Base-by-base conservation (phyloP, 2,113 vertebrate species). In the Syngnathus scovelli region DNA sequence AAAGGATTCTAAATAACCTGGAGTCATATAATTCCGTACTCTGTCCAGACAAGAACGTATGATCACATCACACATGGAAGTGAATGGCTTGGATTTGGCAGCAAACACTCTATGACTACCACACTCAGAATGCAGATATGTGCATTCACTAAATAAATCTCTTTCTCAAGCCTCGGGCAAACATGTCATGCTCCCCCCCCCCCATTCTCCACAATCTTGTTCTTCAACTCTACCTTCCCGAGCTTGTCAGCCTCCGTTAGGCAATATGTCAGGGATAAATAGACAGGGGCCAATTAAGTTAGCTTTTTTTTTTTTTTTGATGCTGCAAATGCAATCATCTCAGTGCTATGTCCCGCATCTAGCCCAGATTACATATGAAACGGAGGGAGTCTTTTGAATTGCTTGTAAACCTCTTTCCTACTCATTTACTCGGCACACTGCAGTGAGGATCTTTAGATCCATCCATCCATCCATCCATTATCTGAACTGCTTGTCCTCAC, bases 231-330 rank as follows among this genome's bases (percentile, higher is more conserved):
- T 79, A 64, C 36, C 44, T 71, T 69, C 63, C 23, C 7, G 82
- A 81, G 82, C 81, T 83, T 89, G 90, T 92, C 89, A 85, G 64
- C 72, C 82, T 77, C 76, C 68, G 79, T 91, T 88, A 85, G 83
- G 84, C 72, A 77, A 74, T 71, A 77, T 86, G 79, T 86, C 89
- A 82, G 65, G 73, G 83, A 71, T 85, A 72, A 89, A 89, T 78
- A 83, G 87, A 86, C 84, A 75, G 75, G 74, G 67, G 79, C 66
- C 59, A 79, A 87, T 89, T 87, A 83, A 61, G 74, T 85, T 85
- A n/a, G n/a, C n/a, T 33, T 33, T 33, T 33, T 33, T 82, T 60
- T 78, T 80, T 78, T 80, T 78, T 82, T 83, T 82, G 37, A 74
- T 72, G 61, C 61, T 71, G 71, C 63, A 55, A 23, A 10, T 59